Evolutionary conservation across 2,113 vertebrate genomes (phyloP).

Genomic region (Odontesthes bonariensis): DNA sequence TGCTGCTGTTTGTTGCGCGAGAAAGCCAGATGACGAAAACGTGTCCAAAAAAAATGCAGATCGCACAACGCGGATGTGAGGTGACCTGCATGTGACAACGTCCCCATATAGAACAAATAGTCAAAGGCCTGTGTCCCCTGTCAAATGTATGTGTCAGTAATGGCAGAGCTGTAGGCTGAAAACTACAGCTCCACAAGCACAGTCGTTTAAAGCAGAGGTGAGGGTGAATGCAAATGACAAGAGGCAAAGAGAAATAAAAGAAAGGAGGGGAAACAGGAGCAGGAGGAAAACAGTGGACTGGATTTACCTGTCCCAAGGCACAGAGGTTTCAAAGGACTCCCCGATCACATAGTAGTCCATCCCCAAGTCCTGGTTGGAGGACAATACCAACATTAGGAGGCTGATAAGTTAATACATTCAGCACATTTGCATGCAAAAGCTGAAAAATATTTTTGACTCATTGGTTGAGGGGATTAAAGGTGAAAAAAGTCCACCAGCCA

Average conservation of each 20-base stretch:
- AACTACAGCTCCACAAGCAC: constrained; percentile 41
- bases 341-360: constrained; percentile 96
- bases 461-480: neutral
- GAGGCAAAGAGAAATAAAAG: constrained; percentile 27
- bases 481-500: neutral
- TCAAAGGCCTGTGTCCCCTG: constrained; percentile 1
- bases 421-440: neutral
- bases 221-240: constrained; percentile 62
- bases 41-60: constrained; percentile 40
- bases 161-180: constrained; percentile 34
- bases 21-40: constrained; percentile 43
- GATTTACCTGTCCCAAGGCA: constrained; percentile 98
- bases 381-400: constrained; percentile 26
- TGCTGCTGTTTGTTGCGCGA: constrained; percentile 49
- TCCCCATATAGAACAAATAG: constrained; percentile 21
- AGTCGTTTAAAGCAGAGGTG: constrained; percentile 53
- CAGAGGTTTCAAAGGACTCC: constrained; percentile 98
- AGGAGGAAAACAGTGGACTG: constrained; percentile 15
- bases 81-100: neutral
- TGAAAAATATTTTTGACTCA: neutral
- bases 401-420: neutral
- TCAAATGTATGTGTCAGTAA: constrained; percentile 18
- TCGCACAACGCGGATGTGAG: constrained; percentile 29
- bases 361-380: constrained; percentile 88
- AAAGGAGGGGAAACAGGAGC: constrained; percentile 13